phyloP scores from a whole-genome alignment of 2,113 vertebrate species.

The Nerophis ophidion region DNA sequence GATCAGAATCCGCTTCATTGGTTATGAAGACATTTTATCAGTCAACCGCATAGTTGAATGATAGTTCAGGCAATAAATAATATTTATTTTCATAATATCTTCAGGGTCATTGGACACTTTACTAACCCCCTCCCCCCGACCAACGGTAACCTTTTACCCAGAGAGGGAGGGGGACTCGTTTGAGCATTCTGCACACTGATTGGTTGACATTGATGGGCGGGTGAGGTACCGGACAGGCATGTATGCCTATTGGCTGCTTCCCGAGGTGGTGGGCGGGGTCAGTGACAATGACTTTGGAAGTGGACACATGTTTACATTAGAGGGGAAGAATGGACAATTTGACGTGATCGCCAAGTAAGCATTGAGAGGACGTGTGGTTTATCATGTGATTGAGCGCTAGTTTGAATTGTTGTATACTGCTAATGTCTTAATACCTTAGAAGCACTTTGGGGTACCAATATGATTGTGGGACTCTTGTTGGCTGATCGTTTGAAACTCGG shows the following conservation, averaged over 20 bases:
- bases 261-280: slow-evolving; percentile 43
- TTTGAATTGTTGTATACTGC: slow-evolving; percentile 13
- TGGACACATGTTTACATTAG: slow-evolving; percentile 62
- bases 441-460: no score
- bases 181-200: slow-evolving; percentile 28
- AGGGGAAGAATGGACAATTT: slow-evolving; percentile 31
- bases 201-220: slow-evolving; percentile 38
- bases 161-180: slow-evolving; percentile 38
- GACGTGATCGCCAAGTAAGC: slow-evolving; percentile 2
- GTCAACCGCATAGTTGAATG: background rate
- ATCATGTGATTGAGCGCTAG: background rate
- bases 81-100: no score
- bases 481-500: no score
- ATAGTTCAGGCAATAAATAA: background rate
- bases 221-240: slow-evolving; percentile 34
- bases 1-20: no score
- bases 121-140: slow-evolving; percentile 6
- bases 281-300: slow-evolving; percentile 54
- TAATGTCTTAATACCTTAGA: background rate
- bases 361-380: slow-evolving; percentile 9
- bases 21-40: background rate
- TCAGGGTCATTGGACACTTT: background rate
- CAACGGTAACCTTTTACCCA: slow-evolving; percentile 69
- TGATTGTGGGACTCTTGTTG: no score
- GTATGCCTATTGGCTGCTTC: slow-evolving; percentile 51